Evolutionary conservation across 2,888 invertebrate genomes (phyloP), one percentile per base, ranked within the genome.

Genomic region (Amaurobius ferox): DNA sequence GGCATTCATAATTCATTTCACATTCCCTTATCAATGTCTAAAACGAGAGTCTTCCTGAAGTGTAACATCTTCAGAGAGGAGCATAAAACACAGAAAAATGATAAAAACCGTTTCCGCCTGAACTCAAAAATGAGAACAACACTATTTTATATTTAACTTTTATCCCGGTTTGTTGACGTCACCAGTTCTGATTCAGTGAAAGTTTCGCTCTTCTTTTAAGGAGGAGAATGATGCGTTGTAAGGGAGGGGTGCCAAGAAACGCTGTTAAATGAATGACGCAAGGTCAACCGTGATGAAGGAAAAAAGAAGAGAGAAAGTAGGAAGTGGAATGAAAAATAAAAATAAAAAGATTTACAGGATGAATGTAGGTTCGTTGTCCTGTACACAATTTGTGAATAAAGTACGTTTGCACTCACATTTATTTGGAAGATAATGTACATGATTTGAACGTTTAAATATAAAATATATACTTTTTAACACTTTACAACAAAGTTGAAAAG

Each of bases 111-210:
- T 55, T 55, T 55, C 55, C 55, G 55, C 11, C 55, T 23, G 5
- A n/a, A 55, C 55, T 7, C 3, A 44, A 44, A 44, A 55, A 23
- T 6, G 23, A 23, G 23, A 19, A 16, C 55, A 2, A 55, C 19
- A 55, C 13, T 55, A 55, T 55, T 55, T 55, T 55, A 55, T 55
- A 55, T 55, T 55, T 55, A 55, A 55, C 55, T 55, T 23, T 6
- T 3, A 23, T 23, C 23, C 55, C 2, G 5, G 5, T 3, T n/a
- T 23, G 13, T 6, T 55, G 55, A 55, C 55, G 55, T 55, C 55
- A 55, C 55, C 1, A n/a, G 3, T 55, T 23, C 23, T 55, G 55
- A 55, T 23, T 55, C 55, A 55, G 55, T 1, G 55, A 5, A 55
- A 3, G 23, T 5, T 6, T 55, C 55, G 55, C 23, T 55, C 55